These are phyloP conservation scores for Oenanthe melanoleuca DNA, from an alignment of 2,113 vertebrate genomes.

Conservation along the genomic window DNA sequence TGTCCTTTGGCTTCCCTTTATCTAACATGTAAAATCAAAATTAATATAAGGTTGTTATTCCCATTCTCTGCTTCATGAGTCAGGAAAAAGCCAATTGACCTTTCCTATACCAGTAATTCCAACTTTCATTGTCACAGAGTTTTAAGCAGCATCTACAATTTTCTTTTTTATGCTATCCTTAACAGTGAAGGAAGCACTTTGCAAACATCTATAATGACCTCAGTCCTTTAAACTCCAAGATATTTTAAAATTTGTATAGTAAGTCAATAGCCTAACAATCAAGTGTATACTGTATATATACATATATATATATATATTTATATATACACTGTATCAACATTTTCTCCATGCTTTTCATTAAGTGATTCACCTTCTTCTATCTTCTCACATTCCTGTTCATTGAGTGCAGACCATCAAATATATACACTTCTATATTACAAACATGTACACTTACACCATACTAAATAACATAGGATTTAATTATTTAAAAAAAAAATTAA, in stretches of 20 bases:
- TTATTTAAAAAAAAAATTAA: not conserved
- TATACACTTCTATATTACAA: not conserved
- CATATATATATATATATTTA: rapidly evolving
- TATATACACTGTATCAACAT: not conserved
- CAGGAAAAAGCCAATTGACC: not conserved
- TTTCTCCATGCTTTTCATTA: not conserved
- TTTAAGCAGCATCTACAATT: not conserved
- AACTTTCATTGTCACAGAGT: not conserved
- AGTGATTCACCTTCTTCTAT: not conserved
- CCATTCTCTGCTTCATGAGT: not conserved
- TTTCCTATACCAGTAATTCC: not conserved
- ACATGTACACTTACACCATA: not conserved
- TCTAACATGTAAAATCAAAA: not conserved
- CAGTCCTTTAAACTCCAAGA: not conserved
- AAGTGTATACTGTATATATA: not conserved
- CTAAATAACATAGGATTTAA: not conserved
- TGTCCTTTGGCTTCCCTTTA: not conserved
- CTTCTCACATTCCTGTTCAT: not conserved
- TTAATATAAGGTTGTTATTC: not conserved
- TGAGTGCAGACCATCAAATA: not conserved
- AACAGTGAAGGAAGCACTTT: not conserved
- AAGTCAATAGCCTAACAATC: not conserved
- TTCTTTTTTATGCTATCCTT: not conserved
- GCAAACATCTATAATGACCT: not conserved
- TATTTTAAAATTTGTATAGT: not conserved